phyloP scores from a whole-genome alignment of 1,140 invertebrate genomes.

The Drosophila paulistorum region DNA sequence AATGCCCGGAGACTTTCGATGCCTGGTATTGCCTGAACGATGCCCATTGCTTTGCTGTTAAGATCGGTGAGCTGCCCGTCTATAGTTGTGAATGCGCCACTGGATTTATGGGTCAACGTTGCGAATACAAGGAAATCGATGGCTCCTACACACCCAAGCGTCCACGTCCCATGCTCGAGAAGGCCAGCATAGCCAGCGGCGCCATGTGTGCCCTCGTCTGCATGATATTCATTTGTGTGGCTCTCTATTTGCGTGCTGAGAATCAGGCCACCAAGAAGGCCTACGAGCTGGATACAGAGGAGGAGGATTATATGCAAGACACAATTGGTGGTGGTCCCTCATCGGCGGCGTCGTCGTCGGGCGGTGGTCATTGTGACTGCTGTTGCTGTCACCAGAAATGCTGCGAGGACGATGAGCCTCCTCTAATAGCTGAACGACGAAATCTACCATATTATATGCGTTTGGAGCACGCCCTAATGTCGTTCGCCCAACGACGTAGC shows the following conservation, averaged over 20 bases:
- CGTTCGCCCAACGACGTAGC: slow-evolving; percentile 69
- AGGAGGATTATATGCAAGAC: slow-evolving; percentile 29
- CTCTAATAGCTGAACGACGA: slow-evolving; percentile 38
- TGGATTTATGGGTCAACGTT: slow-evolving; percentile 96
- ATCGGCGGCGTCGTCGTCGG: slow-evolving; percentile 6
- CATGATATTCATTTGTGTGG: slow-evolving; percentile 93
- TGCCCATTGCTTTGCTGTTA: slow-evolving; percentile 96
- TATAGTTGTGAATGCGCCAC: slow-evolving; percentile 97
- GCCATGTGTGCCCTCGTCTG: slow-evolving; percentile 94
- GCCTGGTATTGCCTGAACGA: slow-evolving; percentile 97
- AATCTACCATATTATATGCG: slow-evolving; percentile 69
- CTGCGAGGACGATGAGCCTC: slow-evolving; percentile 47
- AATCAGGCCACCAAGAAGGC: slow-evolving; percentile 84
- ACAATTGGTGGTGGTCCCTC: neutral
- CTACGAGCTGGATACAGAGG: slow-evolving; percentile 84
- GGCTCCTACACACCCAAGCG: slow-evolving; percentile 92
- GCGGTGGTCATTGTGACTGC: slow-evolving; percentile 53
- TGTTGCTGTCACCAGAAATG: slow-evolving; percentile 48
- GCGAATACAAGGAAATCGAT: slow-evolving; percentile 96
- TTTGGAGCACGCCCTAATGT: slow-evolving; percentile 72
- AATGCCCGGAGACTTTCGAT: slow-evolving; percentile 94
- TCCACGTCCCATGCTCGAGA: slow-evolving; percentile 94
- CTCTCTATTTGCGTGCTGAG: slow-evolving; percentile 91
- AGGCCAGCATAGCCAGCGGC: slow-evolving; percentile 94
- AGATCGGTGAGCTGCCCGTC: slow-evolving; percentile 94